phyloP scores from a whole-genome alignment of 2,797 vertebrate species.

The Epinephelus coioides region DNA sequence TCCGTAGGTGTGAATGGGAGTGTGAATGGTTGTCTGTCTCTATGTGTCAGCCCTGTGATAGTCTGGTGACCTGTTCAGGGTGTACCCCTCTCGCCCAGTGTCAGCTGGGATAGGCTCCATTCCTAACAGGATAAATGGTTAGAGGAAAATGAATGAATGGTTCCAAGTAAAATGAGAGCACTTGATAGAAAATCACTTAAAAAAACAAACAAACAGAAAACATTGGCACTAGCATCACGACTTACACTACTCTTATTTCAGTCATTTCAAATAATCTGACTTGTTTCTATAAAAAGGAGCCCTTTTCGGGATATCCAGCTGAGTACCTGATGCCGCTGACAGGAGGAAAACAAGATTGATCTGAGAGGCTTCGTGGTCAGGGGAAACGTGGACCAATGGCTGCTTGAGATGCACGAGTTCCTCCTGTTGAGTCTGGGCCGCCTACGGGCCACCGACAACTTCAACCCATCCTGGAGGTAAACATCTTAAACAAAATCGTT shows the following conservation, averaged over 20 bases:
- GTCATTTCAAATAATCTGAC: too few relatives aligned
- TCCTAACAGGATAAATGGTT: too few relatives aligned
- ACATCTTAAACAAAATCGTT: not conserved
- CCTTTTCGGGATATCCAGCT: slow-evolving; percentile 80
- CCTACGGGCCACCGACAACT: slow-evolving; percentile 50
- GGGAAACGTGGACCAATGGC: slow-evolving; percentile 82
- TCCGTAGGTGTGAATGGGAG: too few relatives aligned
- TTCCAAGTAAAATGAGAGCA: not conserved
- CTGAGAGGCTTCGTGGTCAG: slow-evolving; percentile 84
- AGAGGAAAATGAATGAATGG: too few relatives aligned
- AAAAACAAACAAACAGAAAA: too few relatives aligned
- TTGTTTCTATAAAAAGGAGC: slow-evolving; percentile 83
- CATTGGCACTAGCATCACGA: too few relatives aligned
- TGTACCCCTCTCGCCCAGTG: too few relatives aligned
- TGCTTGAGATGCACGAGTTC: slow-evolving; percentile 91
- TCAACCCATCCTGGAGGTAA: slow-evolving; percentile 86
- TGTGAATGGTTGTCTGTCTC: too few relatives aligned
- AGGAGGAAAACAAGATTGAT: slow-evolving; percentile 51
- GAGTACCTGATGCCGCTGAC: slow-evolving; percentile 81
- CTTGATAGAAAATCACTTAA: not conserved
- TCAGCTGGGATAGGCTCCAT: too few relatives aligned
- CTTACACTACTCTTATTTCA: too few relatives aligned
- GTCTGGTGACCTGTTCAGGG: too few relatives aligned
- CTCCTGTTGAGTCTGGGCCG: slow-evolving; percentile 84
- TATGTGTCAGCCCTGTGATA: too few relatives aligned